Evolutionary conservation across 2,797 vertebrate genomes (phyloP), one percentile per base, ranked within the genome.

Genomic region (Naso thynnoides): DNA sequence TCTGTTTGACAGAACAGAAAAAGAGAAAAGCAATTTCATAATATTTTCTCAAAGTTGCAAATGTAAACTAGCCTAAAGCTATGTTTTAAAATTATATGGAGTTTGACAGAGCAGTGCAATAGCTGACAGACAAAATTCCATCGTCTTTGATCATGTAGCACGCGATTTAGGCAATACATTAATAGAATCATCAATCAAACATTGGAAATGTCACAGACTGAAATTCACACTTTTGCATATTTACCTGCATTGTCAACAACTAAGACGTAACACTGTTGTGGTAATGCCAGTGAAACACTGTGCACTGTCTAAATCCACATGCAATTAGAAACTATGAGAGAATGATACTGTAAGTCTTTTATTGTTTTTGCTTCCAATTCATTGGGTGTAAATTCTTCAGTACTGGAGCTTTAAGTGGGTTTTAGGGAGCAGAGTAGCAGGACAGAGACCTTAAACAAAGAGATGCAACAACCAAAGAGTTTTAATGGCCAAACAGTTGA

Each of bases 141-240:
- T 14, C 48, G 54, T 42, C 55, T 79, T 82, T 81, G 47, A 58
- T 52, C 59, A 63, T 66, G 76, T 77, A 58, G 41, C 54, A 65
- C 57, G 24, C 56, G 11, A 74, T 68, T 73, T 44, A 38, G 38
- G 39, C 29, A 52, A 50, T 63, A 57, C 44, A 77, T 69, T 74
- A 66, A 72, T 41, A 27, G 21, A 24, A 70, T 65, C 44, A 76
- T 78, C 55, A 76, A 55, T 76, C 64, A 79, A 58, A n/a, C 16
- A 45, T 76, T 56, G 36, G 64, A 75, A 54, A 64, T 65, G 70
- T 76, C 49, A 60, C 27, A 23, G 15, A 55, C 41, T 52, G 49
- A 19, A 56, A 19, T 31, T 50, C 18, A 47, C 24, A 55, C 9
- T 59, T 74, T 33, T 62, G 27, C 31, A 68, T 38, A 50, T 62